Evolutionary conservation across 2,797 vertebrate species (phyloP), one percentile per base, ranked within the genome.

Genomic region (Coracias cyanogaster): DNA sequence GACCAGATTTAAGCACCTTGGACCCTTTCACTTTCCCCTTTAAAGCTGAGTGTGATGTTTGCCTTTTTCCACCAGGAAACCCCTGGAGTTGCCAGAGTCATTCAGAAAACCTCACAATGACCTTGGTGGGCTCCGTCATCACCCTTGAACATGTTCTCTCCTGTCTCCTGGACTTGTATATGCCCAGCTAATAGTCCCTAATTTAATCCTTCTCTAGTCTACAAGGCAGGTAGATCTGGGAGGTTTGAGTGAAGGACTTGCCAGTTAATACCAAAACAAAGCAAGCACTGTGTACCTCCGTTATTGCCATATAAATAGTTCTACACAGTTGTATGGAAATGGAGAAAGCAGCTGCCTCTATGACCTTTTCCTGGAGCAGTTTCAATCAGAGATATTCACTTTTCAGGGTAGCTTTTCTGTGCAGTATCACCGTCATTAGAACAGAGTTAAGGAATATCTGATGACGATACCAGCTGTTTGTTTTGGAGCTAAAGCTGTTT

Each of bases 401-500:
- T 77, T 20, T 21, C n/a, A 31, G 51, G 11, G 29, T 6, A 62
- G 43, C 11, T 93, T 66, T 91, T 85, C 66, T 85, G 66, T 39
- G 9, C 51, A 35, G 12, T 76, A 54, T 46, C 39, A 78, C 10
- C 70, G 7, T 20, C 49, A 11, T 51, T 18, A 79, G 33, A 64
- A 16, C 29, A 76, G 58, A 39, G 45, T 62, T 82, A 25, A 57
- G 74, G 67, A 51, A 77, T 58, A 90, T 31, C 66, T 89, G 78
- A 31, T 70, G 83, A 62, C 1, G 21, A 25, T 54, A 77, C 94
- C 90, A 87, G 81, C 83, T 79, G 71, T 52, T 93, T 72, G 57
- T 67, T 93, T 78, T 94, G 85, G 71, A 94, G 43, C 74, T 62
- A 19, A 60, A 55, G 79, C 33, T 87, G 67, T 48, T 94, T 95